These are phyloP conservation scores for Drosophila arawakana DNA, from an alignment of 1,140 invertebrate genomes.

Conservation along the genomic window DNA sequence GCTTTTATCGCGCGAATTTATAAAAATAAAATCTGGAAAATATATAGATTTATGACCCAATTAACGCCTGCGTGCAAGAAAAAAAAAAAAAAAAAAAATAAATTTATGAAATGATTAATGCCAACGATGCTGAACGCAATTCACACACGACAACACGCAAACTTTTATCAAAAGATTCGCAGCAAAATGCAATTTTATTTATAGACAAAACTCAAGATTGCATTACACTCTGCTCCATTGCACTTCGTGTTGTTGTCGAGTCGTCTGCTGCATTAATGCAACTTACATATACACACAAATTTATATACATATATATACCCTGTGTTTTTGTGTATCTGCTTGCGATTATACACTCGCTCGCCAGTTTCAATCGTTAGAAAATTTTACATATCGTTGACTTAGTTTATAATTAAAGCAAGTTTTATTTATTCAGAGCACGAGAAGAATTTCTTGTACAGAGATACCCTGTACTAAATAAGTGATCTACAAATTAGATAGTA, in stretches of 20 bases:
- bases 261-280: constrained; percentile 42
- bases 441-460: background rate
- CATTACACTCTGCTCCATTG: constrained; percentile 73
- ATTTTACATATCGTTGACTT: constrained; percentile 45
- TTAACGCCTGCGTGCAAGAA: constrained; percentile 64
- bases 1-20: constrained; percentile 39
- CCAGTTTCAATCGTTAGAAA: constrained; percentile 38
- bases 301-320: constrained; percentile 18
- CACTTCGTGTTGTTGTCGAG: constrained; percentile 32
- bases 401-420: constrained; percentile 47
- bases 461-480: constrained; percentile 8
- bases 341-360: constrained; percentile 36
- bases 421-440: background rate
- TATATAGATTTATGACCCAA: constrained; percentile 77
- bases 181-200: constrained; percentile 66
- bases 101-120: constrained; percentile 49
- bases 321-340: constrained; percentile 13
- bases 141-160: constrained; percentile 55
- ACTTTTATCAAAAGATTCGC: constrained; percentile 75
- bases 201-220: constrained; percentile 66
- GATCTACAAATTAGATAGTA: background rate
- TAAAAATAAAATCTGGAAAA: constrained; percentile 68
- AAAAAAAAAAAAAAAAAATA: too few species aligned
- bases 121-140: constrained; percentile 30
- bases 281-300: constrained; percentile 37